Conservation (phyloP, 2,113 vertebrate species). For the Varanus komodoensis region DNA sequence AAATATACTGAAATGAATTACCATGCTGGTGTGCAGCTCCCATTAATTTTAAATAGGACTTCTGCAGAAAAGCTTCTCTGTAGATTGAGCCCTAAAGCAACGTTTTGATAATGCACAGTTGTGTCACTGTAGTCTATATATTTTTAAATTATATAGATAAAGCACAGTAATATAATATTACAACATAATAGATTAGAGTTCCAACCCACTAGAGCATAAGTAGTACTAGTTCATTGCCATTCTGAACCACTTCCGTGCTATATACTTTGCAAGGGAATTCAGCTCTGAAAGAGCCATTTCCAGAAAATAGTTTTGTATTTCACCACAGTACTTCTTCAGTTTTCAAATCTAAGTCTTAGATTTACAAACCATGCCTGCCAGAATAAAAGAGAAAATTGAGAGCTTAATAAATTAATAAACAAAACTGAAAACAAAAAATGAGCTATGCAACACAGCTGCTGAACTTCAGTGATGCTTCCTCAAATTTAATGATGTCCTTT, state of each 20-base stretch:
- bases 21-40: background rate
- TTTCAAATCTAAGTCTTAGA: background rate
- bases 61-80: background rate
- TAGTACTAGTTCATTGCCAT: background rate
- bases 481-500: background rate
- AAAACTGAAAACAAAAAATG: background rate
- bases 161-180: slow-evolving; percentile 14
- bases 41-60: background rate
- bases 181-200: background rate
- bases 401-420: background rate
- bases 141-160: slow-evolving; percentile 6
- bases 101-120: slow-evolving; percentile 14
- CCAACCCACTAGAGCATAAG: background rate
- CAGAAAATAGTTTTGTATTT: background rate
- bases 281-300: background rate
- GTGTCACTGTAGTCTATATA: background rate
- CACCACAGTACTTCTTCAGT: background rate
- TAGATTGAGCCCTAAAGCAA: background rate
- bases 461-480: background rate
- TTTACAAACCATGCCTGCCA: background rate
- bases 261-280: background rate
- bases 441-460: background rate
- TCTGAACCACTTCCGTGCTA: background rate
- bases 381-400: background rate
- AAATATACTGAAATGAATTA: background rate